phyloP scores from a whole-genome alignment of 2,888 invertebrate species.

The Melanostoma mellinum region DNA sequence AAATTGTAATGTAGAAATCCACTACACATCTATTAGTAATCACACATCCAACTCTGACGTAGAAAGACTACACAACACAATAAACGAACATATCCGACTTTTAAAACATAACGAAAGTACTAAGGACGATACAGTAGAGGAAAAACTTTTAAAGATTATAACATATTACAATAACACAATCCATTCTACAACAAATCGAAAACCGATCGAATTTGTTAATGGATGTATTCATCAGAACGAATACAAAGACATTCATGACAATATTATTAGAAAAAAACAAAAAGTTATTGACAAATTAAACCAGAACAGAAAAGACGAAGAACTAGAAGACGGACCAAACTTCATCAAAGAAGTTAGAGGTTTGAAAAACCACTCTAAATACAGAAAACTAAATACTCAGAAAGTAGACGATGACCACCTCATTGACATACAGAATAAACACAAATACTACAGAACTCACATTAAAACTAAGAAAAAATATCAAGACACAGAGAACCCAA shows the following conservation, averaged over 20 bases:
- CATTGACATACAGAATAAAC: slow-evolving; percentile 36
- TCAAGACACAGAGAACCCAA: slow-evolving; percentile 44
- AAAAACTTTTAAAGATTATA: slow-evolving; percentile 69
- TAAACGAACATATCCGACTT: slow-evolving; percentile 71
- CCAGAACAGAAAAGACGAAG: slow-evolving; percentile 23
- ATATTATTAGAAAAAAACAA: slow-evolving; percentile 58
- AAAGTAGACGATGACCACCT: slow-evolving; percentile 62
- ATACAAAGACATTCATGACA: slow-evolving; percentile 55
- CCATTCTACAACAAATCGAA: slow-evolving; percentile 55
- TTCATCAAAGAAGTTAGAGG: slow-evolving; percentile 38
- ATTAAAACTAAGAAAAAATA: slow-evolving; percentile 60
- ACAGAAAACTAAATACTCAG: slow-evolving; percentile 51
- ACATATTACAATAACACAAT: slow-evolving; percentile 72
- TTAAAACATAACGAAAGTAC: slow-evolving; percentile 65
- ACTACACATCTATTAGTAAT: slow-evolving; percentile 65
- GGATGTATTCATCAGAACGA: slow-evolving; percentile 58
- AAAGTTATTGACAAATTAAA: slow-evolving; percentile 35
- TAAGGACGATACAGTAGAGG: slow-evolving; percentile 63
- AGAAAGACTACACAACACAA: slow-evolving; percentile 70
- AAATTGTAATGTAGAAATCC: slow-evolving; percentile 54
- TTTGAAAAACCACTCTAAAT: slow-evolving; percentile 69
- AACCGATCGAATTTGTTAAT: slow-evolving; percentile 70
- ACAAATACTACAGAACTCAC: slow-evolving; percentile 69
- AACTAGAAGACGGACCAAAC: not conserved
- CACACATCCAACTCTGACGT: slow-evolving; percentile 70